A percentile compares a stretch with the other conserved stretches of the same genome.
These are phyloP conservation scores for Drosophila testacea DNA, from an alignment of 2,888 invertebrate species.

Conservation along the genomic window DNA sequence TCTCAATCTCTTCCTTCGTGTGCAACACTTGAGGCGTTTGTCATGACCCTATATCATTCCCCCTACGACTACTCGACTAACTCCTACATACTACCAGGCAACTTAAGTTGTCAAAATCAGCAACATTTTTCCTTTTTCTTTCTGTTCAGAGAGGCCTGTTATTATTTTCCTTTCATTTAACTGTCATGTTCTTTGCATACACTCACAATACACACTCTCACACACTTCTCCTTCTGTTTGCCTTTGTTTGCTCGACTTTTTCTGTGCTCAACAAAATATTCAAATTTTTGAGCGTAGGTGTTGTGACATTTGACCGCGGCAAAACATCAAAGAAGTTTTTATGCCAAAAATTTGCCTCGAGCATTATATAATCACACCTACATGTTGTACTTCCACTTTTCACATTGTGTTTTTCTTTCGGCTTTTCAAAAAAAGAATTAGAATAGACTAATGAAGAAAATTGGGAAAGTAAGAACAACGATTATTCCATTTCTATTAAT, in stretches of 20 bases:
- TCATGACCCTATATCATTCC: conserved; percentile 7
- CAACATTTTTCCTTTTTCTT: conserved; percentile 50
- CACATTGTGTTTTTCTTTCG: background rate
- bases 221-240: conserved; percentile 19
- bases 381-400: background rate
- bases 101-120: conserved; percentile 80
- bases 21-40: conserved; percentile 53
- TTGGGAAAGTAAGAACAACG: background rate
- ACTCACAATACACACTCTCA: conserved; percentile 10
- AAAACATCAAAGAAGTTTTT: conserved; percentile 54
- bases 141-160: conserved; percentile 24
- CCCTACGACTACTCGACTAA: conserved; percentile 3
- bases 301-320: conserved; percentile 68
- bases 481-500: background rate
- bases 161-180: conserved; percentile 67
- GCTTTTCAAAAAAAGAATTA: conserved; percentile 2
- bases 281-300: conserved; percentile 38
- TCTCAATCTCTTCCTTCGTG: conserved; percentile 17
- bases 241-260: conserved; percentile 38
- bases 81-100: conserved; percentile 12
- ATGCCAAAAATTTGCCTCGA: conserved; percentile 10
- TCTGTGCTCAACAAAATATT: conserved; percentile 9
- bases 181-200: conserved; percentile 65
- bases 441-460: conserved; percentile 1
- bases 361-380: conserved; percentile 28